Conservation (phyloP, 2,888 invertebrate genomes). For the Holacanthella duospinosa region DNA sequence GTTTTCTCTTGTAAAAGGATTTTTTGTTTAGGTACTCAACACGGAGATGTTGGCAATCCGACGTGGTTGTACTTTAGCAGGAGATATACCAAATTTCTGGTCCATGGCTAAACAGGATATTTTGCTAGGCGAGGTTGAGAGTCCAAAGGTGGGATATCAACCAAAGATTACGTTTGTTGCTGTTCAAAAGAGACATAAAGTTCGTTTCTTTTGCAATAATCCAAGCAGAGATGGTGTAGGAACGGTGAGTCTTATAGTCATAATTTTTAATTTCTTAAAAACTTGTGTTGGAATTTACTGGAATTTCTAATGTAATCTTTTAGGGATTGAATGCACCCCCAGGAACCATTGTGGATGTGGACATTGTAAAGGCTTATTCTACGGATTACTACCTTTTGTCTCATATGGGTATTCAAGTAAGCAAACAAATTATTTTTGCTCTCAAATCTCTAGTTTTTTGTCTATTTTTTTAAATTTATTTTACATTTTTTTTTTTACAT, state of each 20-base stretch:
- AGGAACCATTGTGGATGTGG: slow-evolving; percentile 46
- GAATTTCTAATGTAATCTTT: slow-evolving; percentile 4
- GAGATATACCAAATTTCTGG: slow-evolving; percentile 39
- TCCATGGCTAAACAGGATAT: not conserved
- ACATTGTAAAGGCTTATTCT: slow-evolving; percentile 45
- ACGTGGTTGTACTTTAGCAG: slow-evolving; percentile 48
- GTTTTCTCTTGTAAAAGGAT: not conserved
- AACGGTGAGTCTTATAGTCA: slow-evolving; percentile 24
- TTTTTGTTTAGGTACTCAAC: slow-evolving; percentile 30
- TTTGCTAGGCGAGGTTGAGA: not conserved
- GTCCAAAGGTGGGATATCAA: slow-evolving; percentile 43
- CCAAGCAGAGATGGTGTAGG: slow-evolving; percentile 42
- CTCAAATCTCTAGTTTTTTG: not conserved
- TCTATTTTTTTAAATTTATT: not conserved
- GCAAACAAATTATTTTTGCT: not conserved
- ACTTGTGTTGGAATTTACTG: too few relatives aligned
- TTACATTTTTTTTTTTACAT: not conserved
- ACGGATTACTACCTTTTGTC: slow-evolving; percentile 47
- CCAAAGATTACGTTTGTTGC: slow-evolving; percentile 52
- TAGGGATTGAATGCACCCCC: slow-evolving; percentile 44
- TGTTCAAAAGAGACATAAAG: slow-evolving; percentile 53
- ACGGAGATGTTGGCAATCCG: slow-evolving; percentile 38
- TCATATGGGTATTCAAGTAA: slow-evolving; percentile 37
- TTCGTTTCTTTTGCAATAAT: slow-evolving; percentile 44
- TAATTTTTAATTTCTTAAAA: not conserved